phyloP scores from a whole-genome alignment of 2,888 invertebrate genomes.

The Uloborus plumipes region DNA sequence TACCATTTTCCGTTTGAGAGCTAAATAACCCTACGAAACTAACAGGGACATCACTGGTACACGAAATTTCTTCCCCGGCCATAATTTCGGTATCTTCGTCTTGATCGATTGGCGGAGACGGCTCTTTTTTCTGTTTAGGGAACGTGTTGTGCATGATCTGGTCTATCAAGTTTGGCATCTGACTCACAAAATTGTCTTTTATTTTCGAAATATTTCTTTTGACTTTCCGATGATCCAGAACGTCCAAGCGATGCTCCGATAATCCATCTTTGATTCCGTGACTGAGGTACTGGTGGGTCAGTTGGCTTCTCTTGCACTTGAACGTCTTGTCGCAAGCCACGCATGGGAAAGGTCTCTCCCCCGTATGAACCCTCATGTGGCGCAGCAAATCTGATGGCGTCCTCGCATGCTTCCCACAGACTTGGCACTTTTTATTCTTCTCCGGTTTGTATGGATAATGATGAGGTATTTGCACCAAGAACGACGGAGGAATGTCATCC shows the following conservation, averaged over 20 bases:
- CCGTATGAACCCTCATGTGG: conserved; percentile 64
- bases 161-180: conserved; percentile 56
- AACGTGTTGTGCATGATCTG: conserved; percentile 50
- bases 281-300: conserved; percentile 61
- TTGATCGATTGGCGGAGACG: conserved; percentile 29
- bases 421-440: conserved; percentile 56
- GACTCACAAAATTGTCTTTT: conserved; percentile 42
- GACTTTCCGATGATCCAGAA: conserved; percentile 47
- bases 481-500: conserved; percentile 53
- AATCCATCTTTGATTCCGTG: conserved; percentile 63
- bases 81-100: conserved; percentile 62
- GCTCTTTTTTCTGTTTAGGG: conserved; percentile 17
- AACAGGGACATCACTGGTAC: conserved; percentile 42
- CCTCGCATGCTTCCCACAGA: conserved; percentile 57
- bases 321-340: conserved; percentile 61
- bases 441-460: conserved; percentile 38
- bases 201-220: conserved; percentile 38
- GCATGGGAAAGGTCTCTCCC: conserved; percentile 60
- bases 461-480: conserved; percentile 40
- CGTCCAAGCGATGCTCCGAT: conserved; percentile 47
- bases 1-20: conserved; percentile 21
- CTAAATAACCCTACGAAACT: conserved; percentile 57
- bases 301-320: conserved; percentile 59
- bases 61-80: conserved; percentile 55
- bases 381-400: conserved; percentile 62